Evolutionary conservation across 2,888 invertebrate genomes (phyloP), one percentile per base, ranked within the genome.

Genomic region (Ephialtes manifestator): DNA sequence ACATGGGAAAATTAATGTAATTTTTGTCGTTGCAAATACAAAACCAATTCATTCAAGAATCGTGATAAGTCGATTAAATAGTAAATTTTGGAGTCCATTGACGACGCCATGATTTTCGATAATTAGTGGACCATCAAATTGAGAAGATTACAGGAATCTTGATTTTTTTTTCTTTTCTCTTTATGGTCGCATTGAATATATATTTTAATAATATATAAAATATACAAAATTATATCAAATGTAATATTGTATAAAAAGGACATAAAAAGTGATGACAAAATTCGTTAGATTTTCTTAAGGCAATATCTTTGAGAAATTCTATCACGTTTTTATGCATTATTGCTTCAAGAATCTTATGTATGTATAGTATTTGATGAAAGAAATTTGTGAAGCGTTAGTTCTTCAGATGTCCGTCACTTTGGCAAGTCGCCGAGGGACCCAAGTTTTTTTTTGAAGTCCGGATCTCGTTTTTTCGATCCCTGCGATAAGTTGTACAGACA

Each of bases 381-480:
- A n/a, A 35, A 31, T 18, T 39, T 39, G n/a, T n/a, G 10, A 18
- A 18, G 31, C 31, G 18, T 18, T 31, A 8, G 18, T 4, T 18
- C 31, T 51, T 70, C 35, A 46, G 46, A 18, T 39, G 18, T 18
- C 46, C 8, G 39, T 48, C 15, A 46, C 20, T 65, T 55, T 58
- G 4, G 28, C 31, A 15, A 31, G 39, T 63, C 53, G 15, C 63
- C 79, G 8, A 48, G 71, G 63, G 39, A 18, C n/a, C 13, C 48
- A 53, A 18, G 71, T 35, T 79, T 70, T 79, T 70, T 39, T 51
- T 11, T 11, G 18, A 51, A 71, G 70, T 53, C 48, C 35, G 11
- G 39, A n/a, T n/a, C n/a, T 71, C 63, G 11, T 51, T 15, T 63
- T 28, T 48, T 31, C 18, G 48, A 13, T 35, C 65, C 13, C 18